These are phyloP conservation scores for Phymanthus crucifer DNA, from an alignment of 92 coral and sea anemone genomes.

Conservation along the genomic window DNA sequence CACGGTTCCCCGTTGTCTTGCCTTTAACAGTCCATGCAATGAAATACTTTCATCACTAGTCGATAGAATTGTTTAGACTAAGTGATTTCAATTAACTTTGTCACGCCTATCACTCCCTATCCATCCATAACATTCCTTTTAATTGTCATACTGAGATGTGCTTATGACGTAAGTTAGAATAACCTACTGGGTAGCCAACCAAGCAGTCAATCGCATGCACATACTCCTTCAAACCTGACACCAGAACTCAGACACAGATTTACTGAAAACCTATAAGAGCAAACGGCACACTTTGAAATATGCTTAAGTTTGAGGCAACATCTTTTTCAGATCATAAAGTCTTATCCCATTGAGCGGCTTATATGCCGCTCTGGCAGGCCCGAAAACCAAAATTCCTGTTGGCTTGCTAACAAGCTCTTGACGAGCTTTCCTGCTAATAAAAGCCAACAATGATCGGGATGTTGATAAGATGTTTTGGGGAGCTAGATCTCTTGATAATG, in stretches of 20 bases:
- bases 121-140: conserved; percentile 1
- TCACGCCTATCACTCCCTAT: neutral
- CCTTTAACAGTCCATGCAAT: neutral
- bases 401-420: conserved; percentile 9
- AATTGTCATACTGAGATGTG: neutral
- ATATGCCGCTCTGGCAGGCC: neutral
- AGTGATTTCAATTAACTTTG: conserved; percentile 1
- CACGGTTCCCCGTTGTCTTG: conserved; percentile 3
- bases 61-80: neutral
- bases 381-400: neutral
- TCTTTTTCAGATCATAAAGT: neutral
- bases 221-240: neutral
- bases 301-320: neutral
- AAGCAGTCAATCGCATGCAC: neutral
- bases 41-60: neutral
- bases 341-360: neutral
- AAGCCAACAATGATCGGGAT: neutral
- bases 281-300: neutral
- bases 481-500: neutral
- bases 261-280: neutral
- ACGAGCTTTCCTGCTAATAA: neutral
- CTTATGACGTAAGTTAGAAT: neutral
- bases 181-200: neutral
- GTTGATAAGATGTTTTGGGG: neutral
- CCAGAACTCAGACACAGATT: too few species aligned